Percentiles rank a stretch among this genome's conserved stretches.
Conservation (phyloP, 1,140 invertebrate genomes). For the Dysdera silvatica region DNA sequence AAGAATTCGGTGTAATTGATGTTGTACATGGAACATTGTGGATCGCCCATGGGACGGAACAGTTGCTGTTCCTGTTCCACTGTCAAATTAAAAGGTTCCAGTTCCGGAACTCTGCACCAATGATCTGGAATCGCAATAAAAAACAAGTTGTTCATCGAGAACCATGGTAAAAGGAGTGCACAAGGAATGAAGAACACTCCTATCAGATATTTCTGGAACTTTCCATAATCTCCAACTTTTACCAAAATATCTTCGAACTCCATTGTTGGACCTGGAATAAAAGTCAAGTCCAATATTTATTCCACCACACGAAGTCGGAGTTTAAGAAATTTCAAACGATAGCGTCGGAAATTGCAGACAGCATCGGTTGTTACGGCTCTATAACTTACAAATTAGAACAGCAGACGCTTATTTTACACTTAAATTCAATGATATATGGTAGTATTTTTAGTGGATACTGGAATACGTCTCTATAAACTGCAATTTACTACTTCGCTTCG, state of each 20-base stretch:
- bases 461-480: no score
- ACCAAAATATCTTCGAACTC: conserved; percentile 51
- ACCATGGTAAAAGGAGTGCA: not conserved
- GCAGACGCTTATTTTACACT: no score
- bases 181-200: conserved; percentile 23
- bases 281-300: no score
- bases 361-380: no score
- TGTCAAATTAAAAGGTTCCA: conserved; percentile 42
- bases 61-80: conserved; percentile 36
- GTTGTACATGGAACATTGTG: conserved; percentile 32
- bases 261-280: no score
- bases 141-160: conserved; percentile 45
- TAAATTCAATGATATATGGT: no score
- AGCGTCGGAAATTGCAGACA: no score
- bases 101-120: conserved; percentile 50
- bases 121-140: conserved; percentile 49
- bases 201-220: conserved; percentile 47
- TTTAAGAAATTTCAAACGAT: no score
- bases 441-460: no score
- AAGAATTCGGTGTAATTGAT: conserved; percentile 29
- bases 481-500: no score
- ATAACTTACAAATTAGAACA: no score
- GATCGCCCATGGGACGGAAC: conserved; percentile 8
- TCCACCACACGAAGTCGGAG: no score
- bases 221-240: conserved; percentile 53